These are phyloP conservation scores for Drosophila mulleri DNA, from an alignment of 2,888 invertebrate genomes.

Conservation along the genomic window DNA sequence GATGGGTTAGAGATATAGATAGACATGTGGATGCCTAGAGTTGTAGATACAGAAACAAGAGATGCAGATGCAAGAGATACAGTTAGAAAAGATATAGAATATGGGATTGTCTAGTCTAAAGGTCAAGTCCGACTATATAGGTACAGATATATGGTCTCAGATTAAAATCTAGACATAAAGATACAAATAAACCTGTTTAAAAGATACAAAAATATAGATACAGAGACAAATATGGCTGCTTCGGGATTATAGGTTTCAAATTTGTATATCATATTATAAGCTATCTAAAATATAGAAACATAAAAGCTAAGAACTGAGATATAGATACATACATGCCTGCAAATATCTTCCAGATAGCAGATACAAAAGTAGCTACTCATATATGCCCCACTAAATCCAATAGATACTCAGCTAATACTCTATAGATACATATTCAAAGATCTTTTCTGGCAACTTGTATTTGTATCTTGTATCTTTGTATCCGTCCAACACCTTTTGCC, in stretches of 20 bases:
- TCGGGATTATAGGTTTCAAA: too few relatives aligned
- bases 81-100: background rate
- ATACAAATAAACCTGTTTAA: too few relatives aligned
- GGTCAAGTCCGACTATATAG: background rate
- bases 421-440: background rate
- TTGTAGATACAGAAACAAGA: background rate
- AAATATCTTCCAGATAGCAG: background rate
- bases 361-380: background rate
- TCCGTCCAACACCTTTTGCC: conserved; percentile 25
- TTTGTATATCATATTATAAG: too few relatives aligned
- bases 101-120: too few relatives aligned
- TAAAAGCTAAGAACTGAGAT: background rate
- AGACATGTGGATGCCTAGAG: background rate
- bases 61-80: background rate
- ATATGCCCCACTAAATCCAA: background rate
- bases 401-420: background rate
- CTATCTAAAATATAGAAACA: too few relatives aligned
- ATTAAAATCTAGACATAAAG: background rate
- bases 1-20: too few relatives aligned
- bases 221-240: too few relatives aligned
- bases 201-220: too few relatives aligned
- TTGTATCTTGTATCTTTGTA: background rate
- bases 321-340: background rate
- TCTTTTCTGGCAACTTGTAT: background rate
- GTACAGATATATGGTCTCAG: background rate